phyloP scores from a whole-genome alignment of 2,888 invertebrate species.

The Dyspetes luteomarginatus region DNA sequence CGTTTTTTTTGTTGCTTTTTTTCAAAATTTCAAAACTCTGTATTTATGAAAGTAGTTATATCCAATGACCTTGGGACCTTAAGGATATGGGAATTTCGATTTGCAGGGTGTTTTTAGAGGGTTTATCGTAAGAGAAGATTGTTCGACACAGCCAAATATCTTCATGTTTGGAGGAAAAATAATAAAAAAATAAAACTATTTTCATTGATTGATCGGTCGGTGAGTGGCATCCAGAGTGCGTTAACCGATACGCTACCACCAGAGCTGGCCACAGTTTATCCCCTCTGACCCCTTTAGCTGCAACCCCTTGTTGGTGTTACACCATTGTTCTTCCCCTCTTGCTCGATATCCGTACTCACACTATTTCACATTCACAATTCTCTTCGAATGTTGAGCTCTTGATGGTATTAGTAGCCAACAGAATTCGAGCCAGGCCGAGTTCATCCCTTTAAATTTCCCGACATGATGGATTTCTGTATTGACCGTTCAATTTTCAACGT shows the following conservation, averaged over 20 bases:
- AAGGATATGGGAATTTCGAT: too few species aligned
- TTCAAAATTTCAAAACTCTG: too few species aligned
- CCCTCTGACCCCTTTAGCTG: not conserved
- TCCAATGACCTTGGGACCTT: too few species aligned
- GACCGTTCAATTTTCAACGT: constrained; percentile 61
- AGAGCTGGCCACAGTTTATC: constrained; percentile 29
- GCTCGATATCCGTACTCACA: constrained; percentile 47
- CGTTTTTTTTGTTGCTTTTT: too few species aligned
- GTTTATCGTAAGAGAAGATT: too few species aligned
- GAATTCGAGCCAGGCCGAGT: constrained; percentile 31
- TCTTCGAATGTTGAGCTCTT: constrained; percentile 34
- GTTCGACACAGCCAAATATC: too few species aligned
- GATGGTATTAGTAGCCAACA: constrained; percentile 24
- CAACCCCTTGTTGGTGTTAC: constrained; percentile 45
- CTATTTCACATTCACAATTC: constrained; percentile 53
- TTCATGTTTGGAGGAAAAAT: not conserved
- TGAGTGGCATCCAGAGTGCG: constrained; percentile 51
- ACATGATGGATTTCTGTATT: constrained; percentile 62
- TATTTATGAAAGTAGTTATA: too few species aligned
- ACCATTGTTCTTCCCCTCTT: constrained; percentile 53
- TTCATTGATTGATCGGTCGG: constrained; percentile 60
- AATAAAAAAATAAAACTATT: constrained; percentile 37
- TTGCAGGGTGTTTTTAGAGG: too few species aligned
- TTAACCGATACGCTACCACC: constrained; percentile 54
- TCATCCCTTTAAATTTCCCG: constrained; percentile 55